phyloP scores from a whole-genome alignment of 2,888 invertebrate species.

The Dolichopus griseipennis region DNA sequence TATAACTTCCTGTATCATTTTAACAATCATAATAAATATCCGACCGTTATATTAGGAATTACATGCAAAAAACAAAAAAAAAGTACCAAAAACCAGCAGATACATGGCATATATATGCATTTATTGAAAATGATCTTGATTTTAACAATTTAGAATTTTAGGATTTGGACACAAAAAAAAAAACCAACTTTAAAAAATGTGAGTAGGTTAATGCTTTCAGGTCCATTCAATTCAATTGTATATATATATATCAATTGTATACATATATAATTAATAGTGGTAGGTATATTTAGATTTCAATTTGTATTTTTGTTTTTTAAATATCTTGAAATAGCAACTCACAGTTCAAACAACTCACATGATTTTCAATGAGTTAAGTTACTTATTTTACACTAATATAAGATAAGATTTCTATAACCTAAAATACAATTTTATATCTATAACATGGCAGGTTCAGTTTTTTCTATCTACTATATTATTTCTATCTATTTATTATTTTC shows the following conservation, averaged over 20 bases:
- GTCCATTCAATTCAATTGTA: not conserved
- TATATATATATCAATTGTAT: too few species aligned
- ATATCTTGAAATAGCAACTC: not conserved
- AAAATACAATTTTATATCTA: not conserved
- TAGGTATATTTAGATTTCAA: too few species aligned
- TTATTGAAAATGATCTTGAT: conserved; percentile 1
- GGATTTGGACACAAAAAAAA: not conserved
- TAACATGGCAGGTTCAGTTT: not conserved
- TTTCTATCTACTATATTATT: not conserved
- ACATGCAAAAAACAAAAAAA: too few species aligned
- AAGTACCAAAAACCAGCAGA: not conserved
- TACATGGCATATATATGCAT: not conserved
- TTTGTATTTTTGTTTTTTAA: too few species aligned
- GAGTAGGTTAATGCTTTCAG: not conserved
- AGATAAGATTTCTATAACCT: not conserved
- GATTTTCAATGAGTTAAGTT: not conserved
- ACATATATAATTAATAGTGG: too few species aligned
- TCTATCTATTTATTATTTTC: too few species aligned
- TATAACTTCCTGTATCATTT: too few species aligned
- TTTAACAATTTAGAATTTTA: not conserved
- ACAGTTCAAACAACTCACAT: not conserved
- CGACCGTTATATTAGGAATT: too few species aligned
- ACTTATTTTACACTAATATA: not conserved
- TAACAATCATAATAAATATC: too few species aligned
- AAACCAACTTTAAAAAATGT: not conserved